These are phyloP conservation scores for Apostichopus parvimensis DNA, from an alignment of 35 echinoderm and acorn worm genomes.

Conservation along the genomic window DNA sequence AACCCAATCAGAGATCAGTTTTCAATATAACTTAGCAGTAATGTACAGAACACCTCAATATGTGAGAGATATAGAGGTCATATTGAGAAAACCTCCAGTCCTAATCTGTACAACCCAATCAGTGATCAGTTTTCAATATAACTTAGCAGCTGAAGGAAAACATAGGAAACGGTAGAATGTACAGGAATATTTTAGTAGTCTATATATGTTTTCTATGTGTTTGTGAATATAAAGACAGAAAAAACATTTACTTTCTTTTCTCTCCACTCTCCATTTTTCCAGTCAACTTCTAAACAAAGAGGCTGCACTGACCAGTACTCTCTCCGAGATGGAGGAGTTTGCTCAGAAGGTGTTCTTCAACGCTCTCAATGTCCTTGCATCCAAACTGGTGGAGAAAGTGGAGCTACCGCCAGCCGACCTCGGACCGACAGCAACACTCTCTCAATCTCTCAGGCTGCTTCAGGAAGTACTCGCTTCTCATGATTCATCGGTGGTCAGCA, in stretches of 20 bases:
- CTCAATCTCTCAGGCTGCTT: slow-evolving; percentile 77
- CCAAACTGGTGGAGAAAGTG: slow-evolving; percentile 95
- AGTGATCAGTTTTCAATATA: too few relatives aligned
- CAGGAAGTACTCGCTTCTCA: slow-evolving; percentile 89
- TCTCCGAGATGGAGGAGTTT: slow-evolving; percentile 91
- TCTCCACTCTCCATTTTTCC: not conserved
- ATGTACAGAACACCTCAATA: too few relatives aligned
- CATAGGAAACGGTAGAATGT: too few relatives aligned
- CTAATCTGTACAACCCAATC: too few relatives aligned
- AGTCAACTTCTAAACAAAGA: slow-evolving; percentile 87
- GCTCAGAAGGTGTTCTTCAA: slow-evolving; percentile 97
- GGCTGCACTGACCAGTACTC: slow-evolving; percentile 66
- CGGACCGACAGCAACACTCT: slow-evolving; percentile 83
- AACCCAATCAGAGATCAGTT: too few relatives aligned
- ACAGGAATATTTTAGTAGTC: too few relatives aligned
- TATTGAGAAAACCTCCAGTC: too few relatives aligned
- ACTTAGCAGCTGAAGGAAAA: too few relatives aligned
- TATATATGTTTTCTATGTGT: too few relatives aligned
- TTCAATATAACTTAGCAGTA: too few relatives aligned
- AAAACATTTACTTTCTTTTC: not conserved
- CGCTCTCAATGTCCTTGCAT: slow-evolving; percentile 89
- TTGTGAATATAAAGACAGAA: too few relatives aligned
- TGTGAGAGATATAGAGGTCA: too few relatives aligned
- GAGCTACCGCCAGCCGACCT: slow-evolving; percentile 95
- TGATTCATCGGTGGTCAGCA: slow-evolving; percentile 97